Base-by-base conservation (phyloP, 64 coral and sea anemone genomes). In the Montipora cactus region DNA sequence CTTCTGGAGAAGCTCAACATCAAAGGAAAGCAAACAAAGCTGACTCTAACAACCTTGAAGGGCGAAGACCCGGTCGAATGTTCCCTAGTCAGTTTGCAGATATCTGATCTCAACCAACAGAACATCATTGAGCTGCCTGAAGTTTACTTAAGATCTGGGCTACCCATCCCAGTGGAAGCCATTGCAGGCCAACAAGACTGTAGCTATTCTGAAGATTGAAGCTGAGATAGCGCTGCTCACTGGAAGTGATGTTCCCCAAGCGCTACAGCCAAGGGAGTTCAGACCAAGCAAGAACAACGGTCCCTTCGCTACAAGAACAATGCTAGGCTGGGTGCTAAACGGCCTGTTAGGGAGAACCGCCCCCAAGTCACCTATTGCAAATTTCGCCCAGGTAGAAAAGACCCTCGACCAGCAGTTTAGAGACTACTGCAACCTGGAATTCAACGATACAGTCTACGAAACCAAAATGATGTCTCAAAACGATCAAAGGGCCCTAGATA, bases 21-120 rank as follows among this genome's bases (percentile, higher is more conserved):
- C 55, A 67, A 87, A 18, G 83, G 91, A 52, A 87, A 78, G 21
- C 25, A 67, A 62, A 79, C 91, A 8, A 87, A 59, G 46, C 59
- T 87, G 62, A 67, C 91, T 21, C 75, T 93, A 18, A 93, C 74
- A 5, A 93, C 82, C 11, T 23, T 93, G 16, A 67, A 87, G 7
- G 74, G 71, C 7, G 82, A 93, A 37, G 20, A 87, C 3, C 23
- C 50, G 14, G 70, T 6, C 19, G 47, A 93, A 28, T 87, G 82
- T 59, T 67, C 25, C 4, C 12, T 91, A 11, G 48, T 81, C 6
- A 91, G 80, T 71, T 53, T 91, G 15, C 47, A 53, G 49, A 25
- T 83, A 20, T 23, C 20, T 25, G 90, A 91, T 74, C 64, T 91
- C n/a, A 0, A 44, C 55, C 52, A 73, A 15, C 14, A 49, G 20